These are phyloP conservation scores for Ormia ochracea DNA, from an alignment of 2,888 invertebrate genomes.

Conservation along the genomic window DNA sequence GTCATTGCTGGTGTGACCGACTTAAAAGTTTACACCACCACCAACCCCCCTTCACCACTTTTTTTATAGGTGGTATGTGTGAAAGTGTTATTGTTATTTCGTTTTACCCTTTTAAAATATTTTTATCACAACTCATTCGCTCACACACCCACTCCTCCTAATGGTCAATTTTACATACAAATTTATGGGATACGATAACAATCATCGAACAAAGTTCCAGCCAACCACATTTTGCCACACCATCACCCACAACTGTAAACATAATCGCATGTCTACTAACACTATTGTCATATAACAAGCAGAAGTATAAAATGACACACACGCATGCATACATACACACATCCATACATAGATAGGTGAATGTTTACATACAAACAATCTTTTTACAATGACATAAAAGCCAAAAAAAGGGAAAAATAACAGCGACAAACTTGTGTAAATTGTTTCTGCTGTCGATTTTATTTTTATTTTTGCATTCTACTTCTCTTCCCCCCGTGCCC, in stretches of 20 bases:
- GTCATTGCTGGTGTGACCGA: not conserved
- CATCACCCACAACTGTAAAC: not conserved
- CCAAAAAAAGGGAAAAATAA: not conserved
- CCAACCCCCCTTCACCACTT: too few relatives aligned
- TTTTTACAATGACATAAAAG: not conserved
- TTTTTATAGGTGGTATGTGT: too few relatives aligned
- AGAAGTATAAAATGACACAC: not conserved
- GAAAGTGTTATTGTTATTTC: not conserved
- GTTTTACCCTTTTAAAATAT: not conserved
- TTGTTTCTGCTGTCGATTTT: constrained; percentile 36
- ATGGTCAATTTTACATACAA: constrained; percentile 42
- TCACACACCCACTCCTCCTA: not conserved
- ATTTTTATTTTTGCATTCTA: not conserved
- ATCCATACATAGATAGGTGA: too few relatives aligned
- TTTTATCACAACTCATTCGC: not conserved
- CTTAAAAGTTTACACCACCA: too few relatives aligned
- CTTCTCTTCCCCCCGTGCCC: not conserved
- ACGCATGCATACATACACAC: too few relatives aligned
- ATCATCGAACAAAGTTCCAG: constrained; percentile 25
- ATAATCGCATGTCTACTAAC: not conserved
- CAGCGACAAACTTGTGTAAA: constrained; percentile 38
- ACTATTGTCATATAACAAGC: not conserved
- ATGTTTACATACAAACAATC: too few relatives aligned
- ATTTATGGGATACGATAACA: constrained; percentile 26
- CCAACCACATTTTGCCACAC: constrained; percentile 26